These are phyloP conservation scores for Margarornis squamiger DNA, from an alignment of 2,797 vertebrate genomes.

Conservation along the genomic window DNA sequence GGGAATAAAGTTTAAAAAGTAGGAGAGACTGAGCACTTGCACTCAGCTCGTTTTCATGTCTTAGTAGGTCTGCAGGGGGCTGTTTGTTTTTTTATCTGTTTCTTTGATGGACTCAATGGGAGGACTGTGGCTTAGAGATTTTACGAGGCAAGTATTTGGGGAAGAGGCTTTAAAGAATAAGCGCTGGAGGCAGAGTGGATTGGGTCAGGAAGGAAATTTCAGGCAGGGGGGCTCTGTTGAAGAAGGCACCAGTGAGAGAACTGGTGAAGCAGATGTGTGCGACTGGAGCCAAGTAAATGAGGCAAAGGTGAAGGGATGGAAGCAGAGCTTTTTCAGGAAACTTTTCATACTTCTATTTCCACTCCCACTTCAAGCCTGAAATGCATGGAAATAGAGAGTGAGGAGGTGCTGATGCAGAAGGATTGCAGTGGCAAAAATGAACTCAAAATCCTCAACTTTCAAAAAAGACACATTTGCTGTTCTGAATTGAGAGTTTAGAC, in stretches of 20 bases:
- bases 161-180: neutral
- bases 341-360: neutral
- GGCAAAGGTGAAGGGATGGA: neutral
- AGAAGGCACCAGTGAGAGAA: neutral
- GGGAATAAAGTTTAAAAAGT: neutral
- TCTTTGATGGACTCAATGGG: neutral
- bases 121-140: neutral
- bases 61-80: neutral
- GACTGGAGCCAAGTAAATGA: neutral
- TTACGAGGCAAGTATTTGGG: neutral
- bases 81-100: conserved; percentile 1
- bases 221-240: neutral
- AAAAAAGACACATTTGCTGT: neutral
- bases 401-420: neutral
- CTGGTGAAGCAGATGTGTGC: neutral
- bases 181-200: neutral
- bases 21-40: neutral
- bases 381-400: neutral
- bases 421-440: neutral
- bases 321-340: neutral
- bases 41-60: neutral
- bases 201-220: neutral
- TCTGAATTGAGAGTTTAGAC: neutral
- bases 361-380: neutral
- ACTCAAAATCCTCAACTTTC: neutral